Evolutionary conservation across 2,888 invertebrate species (phyloP).

Genomic region (Cepaea hortensis): DNA sequence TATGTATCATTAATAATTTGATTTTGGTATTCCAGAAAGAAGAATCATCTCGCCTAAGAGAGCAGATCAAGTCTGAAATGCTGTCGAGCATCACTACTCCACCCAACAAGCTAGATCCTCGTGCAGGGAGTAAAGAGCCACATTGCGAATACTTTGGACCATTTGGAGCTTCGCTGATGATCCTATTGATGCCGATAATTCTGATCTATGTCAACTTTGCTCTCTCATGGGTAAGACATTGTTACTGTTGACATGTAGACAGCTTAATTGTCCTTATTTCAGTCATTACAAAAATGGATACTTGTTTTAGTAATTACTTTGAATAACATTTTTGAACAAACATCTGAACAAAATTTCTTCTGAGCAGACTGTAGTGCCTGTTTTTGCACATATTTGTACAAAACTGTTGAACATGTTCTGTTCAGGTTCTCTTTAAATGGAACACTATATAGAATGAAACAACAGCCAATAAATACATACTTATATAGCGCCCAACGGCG

Average conservation of each 20-base stretch:
- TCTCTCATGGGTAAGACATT: conserved; percentile 76
- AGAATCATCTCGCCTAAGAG: conserved; percentile 40
- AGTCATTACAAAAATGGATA: no score
- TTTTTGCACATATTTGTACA: no score
- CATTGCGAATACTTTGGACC: conserved; percentile 79
- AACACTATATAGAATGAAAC: no score
- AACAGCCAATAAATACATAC: no score
- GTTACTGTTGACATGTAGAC: background rate
- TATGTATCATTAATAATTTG: background rate
- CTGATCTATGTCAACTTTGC: conserved; percentile 77
- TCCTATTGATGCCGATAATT: conserved; percentile 76
- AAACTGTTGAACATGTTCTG: no score
- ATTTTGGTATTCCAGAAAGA: conserved; percentile 40
- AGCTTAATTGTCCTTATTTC: no score
- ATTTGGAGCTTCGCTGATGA: conserved; percentile 78
- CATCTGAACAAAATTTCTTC: no score
- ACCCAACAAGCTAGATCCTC: conserved; percentile 9
- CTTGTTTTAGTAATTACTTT: no score
- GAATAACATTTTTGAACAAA: no score
- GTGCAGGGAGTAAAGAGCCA: conserved; percentile 50
- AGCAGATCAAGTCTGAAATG: conserved; percentile 47
- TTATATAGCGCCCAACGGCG: no score
- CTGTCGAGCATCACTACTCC: conserved; percentile 47
- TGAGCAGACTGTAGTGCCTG: no score
- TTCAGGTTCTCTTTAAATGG: no score